A percentile compares a stretch with the other conserved stretches of the same genome.
These are phyloP conservation scores for Carduelis carduelis DNA, from an alignment of 2,797 vertebrate species.

Conservation along the genomic window DNA sequence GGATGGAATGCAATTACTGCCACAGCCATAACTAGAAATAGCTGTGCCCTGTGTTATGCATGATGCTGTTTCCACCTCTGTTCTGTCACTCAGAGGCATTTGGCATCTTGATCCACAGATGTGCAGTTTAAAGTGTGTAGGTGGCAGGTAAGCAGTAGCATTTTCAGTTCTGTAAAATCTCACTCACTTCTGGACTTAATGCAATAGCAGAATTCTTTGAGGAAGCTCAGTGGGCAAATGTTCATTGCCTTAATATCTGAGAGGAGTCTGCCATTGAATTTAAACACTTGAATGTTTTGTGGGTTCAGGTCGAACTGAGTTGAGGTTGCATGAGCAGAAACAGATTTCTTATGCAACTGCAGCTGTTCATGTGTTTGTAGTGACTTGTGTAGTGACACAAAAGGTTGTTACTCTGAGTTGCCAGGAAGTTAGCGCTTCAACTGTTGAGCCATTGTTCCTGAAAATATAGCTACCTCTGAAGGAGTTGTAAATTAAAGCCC, in stretches of 20 bases:
- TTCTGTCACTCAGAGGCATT: not conserved
- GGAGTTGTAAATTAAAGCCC: not conserved
- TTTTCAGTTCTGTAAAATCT: not conserved
- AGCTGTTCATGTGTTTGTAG: not conserved
- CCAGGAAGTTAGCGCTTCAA: not conserved
- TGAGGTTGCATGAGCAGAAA: not conserved
- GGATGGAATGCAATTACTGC: not conserved
- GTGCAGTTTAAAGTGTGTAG: not conserved
- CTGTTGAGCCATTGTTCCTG: not conserved
- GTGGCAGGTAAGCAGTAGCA: not conserved
- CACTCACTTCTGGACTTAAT: not conserved
- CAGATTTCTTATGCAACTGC: not conserved
- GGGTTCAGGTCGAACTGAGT: not conserved
- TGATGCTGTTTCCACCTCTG: not conserved
- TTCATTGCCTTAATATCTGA: rapidly evolving
- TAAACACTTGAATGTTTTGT: not conserved
- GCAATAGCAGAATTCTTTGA: not conserved
- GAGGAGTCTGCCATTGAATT: not conserved
- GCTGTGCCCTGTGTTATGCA: not conserved
- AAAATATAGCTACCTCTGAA: not conserved
- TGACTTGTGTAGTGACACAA: not conserved
- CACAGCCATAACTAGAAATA: not conserved
- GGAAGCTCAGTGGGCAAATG: not conserved
- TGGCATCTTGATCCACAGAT: not conserved
- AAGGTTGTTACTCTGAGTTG: not conserved